phyloP scores from a whole-genome alignment of 2,797 vertebrate species.

The Muscicapa striata region DNA sequence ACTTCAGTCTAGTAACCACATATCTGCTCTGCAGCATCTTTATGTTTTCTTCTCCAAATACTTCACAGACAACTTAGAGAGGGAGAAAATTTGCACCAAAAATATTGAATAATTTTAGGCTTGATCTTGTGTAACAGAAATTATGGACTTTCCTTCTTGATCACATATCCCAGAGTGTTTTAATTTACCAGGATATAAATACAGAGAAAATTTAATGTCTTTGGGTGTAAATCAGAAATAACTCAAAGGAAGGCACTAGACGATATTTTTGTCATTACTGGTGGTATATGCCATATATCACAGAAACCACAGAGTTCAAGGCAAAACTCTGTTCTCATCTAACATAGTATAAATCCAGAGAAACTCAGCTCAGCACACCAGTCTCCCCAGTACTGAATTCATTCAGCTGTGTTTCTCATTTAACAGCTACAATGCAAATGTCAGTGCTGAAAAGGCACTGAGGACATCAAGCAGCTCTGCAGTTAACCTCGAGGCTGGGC shows the following conservation, averaged over 20 bases:
- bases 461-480: neutral
- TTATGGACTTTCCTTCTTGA: neutral
- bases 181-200: slow-evolving; percentile 14
- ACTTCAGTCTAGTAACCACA: slow-evolving; percentile 7
- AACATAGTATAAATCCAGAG: slow-evolving; percentile 1
- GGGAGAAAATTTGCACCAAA: neutral
- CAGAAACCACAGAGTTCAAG: slow-evolving; percentile 19
- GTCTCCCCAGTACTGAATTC: neutral
- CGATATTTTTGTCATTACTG: slow-evolving; percentile 16
- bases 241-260: neutral
- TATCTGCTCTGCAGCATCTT: slow-evolving; percentile 6
- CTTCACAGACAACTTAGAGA: neutral
- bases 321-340: neutral
- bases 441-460: neutral
- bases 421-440: neutral
- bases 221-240: slow-evolving; percentile 17
- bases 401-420: neutral
- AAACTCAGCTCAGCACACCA: neutral
- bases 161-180: neutral
- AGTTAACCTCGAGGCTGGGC: neutral
- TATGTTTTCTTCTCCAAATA: neutral
- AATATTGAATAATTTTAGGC: neutral
- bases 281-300: neutral
- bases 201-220: neutral
- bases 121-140: neutral